phyloP scores from a whole-genome alignment of 2,113 vertebrate species.

The Charina bottae region DNA sequence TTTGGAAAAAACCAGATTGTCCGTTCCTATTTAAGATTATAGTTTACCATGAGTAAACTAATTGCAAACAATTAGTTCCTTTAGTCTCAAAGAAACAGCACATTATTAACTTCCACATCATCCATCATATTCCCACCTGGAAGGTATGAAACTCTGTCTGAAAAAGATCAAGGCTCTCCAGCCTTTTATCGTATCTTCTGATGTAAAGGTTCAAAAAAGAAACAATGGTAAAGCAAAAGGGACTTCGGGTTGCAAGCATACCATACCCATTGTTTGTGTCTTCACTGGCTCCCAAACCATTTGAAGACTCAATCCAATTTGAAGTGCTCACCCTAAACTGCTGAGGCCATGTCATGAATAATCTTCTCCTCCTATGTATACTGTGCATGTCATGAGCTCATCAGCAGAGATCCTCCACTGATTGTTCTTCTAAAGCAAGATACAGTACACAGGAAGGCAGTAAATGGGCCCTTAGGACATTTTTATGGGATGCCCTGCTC shows the following conservation, averaged over 20 bases:
- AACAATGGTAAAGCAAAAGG: not conserved
- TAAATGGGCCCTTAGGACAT: not conserved
- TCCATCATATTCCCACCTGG: not conserved
- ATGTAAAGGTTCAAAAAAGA: not conserved
- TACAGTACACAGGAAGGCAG: not conserved
- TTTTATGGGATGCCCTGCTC: not conserved
- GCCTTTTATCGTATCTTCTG: not conserved
- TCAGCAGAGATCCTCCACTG: not conserved
- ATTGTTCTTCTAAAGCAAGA: not conserved
- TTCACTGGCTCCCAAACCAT: not conserved
- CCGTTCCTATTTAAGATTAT: not conserved
- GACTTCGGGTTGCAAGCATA: not conserved
- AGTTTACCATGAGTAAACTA: too few species aligned
- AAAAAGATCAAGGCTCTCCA: not conserved
- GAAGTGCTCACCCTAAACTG: not conserved
- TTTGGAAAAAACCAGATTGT: not conserved
- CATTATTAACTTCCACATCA: not conserved
- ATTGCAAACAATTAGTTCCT: not conserved
- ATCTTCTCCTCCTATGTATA: not conserved
- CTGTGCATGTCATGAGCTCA: not conserved
- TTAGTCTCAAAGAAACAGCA: not conserved
- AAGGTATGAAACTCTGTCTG: not conserved
- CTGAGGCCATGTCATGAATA: not conserved
- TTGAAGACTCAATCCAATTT: not conserved
- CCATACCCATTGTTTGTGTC: not conserved